phyloP scores from a whole-genome alignment of 2,888 invertebrate genomes.

The Nomada goodeniana region DNA sequence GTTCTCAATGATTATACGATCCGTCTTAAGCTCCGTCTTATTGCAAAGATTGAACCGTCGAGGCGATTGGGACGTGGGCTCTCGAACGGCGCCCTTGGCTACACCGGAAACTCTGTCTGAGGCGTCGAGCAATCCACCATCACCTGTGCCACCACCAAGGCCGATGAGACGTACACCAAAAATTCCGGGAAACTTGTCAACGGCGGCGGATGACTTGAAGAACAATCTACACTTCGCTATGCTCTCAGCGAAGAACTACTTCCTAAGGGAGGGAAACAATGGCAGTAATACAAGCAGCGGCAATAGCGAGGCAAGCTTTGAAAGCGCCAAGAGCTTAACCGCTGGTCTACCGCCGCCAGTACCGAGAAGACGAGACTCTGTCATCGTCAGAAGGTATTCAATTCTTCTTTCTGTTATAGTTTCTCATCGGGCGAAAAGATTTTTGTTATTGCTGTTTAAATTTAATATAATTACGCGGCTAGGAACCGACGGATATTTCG shows the following conservation, averaged over 20 bases:
- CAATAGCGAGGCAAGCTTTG: slow-evolving; percentile 81
- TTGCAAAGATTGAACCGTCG: slow-evolving; percentile 61
- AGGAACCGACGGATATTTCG: no score
- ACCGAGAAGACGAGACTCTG: slow-evolving; percentile 81
- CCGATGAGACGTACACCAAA: slow-evolving; percentile 89
- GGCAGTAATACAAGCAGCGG: slow-evolving; percentile 81
- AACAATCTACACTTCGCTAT: slow-evolving; percentile 84
- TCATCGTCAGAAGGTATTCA: slow-evolving; percentile 74
- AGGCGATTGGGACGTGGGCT: slow-evolving; percentile 76
- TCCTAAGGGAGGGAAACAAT: slow-evolving; percentile 75
- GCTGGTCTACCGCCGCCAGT: slow-evolving; percentile 81
- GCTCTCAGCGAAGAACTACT: slow-evolving; percentile 82
- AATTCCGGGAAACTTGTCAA: slow-evolving; percentile 88
- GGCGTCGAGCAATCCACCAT: slow-evolving; percentile 91
- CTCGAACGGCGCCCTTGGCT: slow-evolving; percentile 90
- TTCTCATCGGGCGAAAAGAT: no score
- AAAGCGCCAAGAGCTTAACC: slow-evolving; percentile 77
- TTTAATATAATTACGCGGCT: no score
- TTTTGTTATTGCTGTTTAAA: no score
- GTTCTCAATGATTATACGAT: neutral
- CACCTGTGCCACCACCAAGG: slow-evolving; percentile 87
- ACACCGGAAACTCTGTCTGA: slow-evolving; percentile 93
- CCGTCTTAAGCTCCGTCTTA: neutral
- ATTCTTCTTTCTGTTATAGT: no score
- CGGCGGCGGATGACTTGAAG: slow-evolving; percentile 88